A percentile compares a stretch with the other conserved stretches of the same genome.
These are phyloP conservation scores for Rhynchopsitta pachyrhyncha DNA, from an alignment of 2,113 vertebrate species.

Conservation along the genomic window DNA sequence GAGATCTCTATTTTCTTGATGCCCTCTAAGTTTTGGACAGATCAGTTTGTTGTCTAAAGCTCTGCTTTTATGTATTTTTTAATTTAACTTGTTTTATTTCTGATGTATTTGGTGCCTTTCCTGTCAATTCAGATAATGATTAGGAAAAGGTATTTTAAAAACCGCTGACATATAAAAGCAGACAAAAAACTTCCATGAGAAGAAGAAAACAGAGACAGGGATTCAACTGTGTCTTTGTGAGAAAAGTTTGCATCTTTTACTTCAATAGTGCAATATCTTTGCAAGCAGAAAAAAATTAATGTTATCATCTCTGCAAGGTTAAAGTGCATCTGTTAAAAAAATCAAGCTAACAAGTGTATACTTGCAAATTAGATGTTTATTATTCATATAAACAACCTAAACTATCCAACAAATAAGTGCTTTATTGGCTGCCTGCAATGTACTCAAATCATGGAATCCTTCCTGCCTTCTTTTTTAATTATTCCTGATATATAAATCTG, in stretches of 20 bases:
- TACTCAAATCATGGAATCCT: not conserved
- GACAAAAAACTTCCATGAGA: not conserved
- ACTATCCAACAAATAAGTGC: not conserved
- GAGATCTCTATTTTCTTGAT: not conserved
- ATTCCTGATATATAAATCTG: not conserved
- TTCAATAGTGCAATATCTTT: not conserved
- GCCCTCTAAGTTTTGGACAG: not conserved
- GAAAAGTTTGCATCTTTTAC: not conserved
- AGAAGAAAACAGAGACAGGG: not conserved
- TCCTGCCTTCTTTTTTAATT: not conserved
- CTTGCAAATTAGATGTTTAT: not conserved
- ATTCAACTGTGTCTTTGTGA: not conserved
- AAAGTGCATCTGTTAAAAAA: not conserved
- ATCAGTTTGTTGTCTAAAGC: slow-evolving; percentile 24
- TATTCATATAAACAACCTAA: not conserved
- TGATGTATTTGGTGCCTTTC: slow-evolving; percentile 22
- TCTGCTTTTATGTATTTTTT: slow-evolving; percentile 31
- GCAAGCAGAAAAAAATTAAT: not conserved
- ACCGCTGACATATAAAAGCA: not conserved
- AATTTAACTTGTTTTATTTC: slow-evolving; percentile 36
- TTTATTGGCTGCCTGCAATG: not conserved
- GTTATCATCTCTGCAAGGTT: not conserved
- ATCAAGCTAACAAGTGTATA: not conserved
- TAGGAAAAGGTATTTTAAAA: slow-evolving; percentile 6
- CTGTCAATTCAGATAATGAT: not conserved